Conservation (phyloP, 2,797 vertebrate species). For the Scyliorhinus canicula region DNA sequence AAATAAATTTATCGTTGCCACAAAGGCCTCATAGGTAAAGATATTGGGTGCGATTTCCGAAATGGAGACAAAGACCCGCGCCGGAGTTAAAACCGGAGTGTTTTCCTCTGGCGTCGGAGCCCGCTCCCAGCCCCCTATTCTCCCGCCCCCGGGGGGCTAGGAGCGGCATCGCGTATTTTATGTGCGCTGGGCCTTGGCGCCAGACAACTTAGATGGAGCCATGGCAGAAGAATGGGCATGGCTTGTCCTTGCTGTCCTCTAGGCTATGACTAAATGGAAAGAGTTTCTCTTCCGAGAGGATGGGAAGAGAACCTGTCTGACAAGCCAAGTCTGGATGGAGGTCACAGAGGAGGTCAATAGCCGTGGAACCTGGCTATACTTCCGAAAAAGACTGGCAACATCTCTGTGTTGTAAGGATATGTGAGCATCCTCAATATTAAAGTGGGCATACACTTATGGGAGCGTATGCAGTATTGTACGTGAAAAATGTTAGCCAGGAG, state of each 20-base stretch:
- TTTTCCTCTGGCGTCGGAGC: too few relatives aligned
- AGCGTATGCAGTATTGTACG: not conserved
- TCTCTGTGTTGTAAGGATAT: not conserved
- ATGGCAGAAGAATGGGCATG: not conserved
- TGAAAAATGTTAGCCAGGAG: not conserved
- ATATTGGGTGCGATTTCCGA: too few relatives aligned
- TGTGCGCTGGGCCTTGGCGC: too few relatives aligned
- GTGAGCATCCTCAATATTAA: not conserved
- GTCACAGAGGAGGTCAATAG: not conserved
- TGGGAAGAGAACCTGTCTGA: too few relatives aligned
- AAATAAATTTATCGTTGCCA: not conserved
- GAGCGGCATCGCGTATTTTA: too few relatives aligned
- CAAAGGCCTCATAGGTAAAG: not conserved
- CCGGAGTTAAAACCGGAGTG: too few relatives aligned
- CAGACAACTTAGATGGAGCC: too few relatives aligned
- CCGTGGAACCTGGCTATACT: not conserved
- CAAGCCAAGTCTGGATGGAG: not conserved
- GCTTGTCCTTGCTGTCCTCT: not conserved
- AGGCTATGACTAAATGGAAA: not conserved
- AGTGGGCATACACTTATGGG: not conserved
- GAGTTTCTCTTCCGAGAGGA: not conserved
- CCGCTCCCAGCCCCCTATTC: too few relatives aligned
- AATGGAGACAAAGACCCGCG: too few relatives aligned
- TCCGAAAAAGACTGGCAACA: too few relatives aligned
- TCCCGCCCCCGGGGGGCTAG: too few relatives aligned